Evolutionary conservation across 1,140 invertebrate genomes (phyloP).

Genomic region (Carcinoscorpius rotundicauda): DNA sequence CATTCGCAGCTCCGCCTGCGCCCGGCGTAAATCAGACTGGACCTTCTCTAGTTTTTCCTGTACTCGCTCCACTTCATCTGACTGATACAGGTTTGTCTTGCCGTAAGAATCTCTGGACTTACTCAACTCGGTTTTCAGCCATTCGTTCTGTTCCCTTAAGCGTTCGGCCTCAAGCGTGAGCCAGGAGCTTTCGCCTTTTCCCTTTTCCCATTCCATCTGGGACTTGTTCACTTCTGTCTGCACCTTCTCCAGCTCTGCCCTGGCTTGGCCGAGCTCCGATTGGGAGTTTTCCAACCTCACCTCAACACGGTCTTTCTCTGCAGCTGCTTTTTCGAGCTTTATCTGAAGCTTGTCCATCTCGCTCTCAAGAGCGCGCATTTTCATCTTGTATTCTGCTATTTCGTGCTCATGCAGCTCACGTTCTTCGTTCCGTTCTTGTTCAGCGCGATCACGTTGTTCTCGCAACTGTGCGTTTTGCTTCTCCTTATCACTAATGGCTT

Average conservation of each 20-base stretch:
- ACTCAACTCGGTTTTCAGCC: conserved; percentile 16
- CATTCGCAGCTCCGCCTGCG: conserved; percentile 54
- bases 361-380: conserved; percentile 73
- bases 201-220: conserved; percentile 23
- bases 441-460: conserved; percentile 83
- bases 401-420: conserved; percentile 84
- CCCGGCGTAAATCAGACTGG: conserved; percentile 65
- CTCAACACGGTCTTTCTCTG: conserved; percentile 80
- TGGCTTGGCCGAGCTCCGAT: conserved; percentile 82
- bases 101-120: conserved; percentile 6
- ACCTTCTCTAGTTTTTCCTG: conserved; percentile 78
- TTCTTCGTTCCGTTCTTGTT: conserved; percentile 92
- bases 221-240: conserved; percentile 48
- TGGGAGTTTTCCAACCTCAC: conserved; percentile 82
- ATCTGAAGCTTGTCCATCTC: conserved; percentile 82
- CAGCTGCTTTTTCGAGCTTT: conserved; percentile 66
- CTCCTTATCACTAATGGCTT: conserved; percentile 91
- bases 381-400: conserved; percentile 89
- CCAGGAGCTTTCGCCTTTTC: conserved; percentile 41
- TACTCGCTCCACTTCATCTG: conserved; percentile 22
- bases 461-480: conserved; percentile 85
- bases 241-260: conserved; percentile 81
- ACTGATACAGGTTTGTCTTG: conserved; percentile 9
- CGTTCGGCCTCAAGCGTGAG: conserved; percentile 82
- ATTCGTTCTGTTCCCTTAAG: conserved; percentile 27